Conservation (phyloP, 2,113 vertebrate species). For the Arvicanthis niloticus region DNA sequence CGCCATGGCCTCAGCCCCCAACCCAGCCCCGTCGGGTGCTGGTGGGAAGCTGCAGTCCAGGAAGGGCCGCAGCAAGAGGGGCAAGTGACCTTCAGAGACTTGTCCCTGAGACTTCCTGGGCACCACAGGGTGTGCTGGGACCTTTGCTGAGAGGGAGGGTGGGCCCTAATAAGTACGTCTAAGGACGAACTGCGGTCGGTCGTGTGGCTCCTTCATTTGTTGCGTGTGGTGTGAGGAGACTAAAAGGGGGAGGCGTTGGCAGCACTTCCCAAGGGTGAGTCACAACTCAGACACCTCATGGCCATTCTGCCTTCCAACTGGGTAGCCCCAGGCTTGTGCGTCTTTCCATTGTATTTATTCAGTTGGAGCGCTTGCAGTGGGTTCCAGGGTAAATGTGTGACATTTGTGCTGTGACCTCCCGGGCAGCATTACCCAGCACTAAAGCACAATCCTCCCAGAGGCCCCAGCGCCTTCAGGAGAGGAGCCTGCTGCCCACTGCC, state of each 20-base stretch:
- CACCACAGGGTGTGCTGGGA: conserved; percentile 32
- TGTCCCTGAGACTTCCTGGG: conserved; percentile 54
- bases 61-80: conserved; percentile 94
- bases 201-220: conserved; percentile 84
- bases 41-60: conserved; percentile 89
- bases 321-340: conserved; percentile 41
- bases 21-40: conserved; percentile 83
- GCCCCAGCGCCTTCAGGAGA: conserved; percentile 29
- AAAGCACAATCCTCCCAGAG: conserved; percentile 36
- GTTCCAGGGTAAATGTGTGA: conserved; percentile 46
- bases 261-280: conserved; percentile 71
- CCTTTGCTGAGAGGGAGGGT: conserved; percentile 61
- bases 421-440: conserved; percentile 8
- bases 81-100: conserved; percentile 88
- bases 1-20: conserved; percentile 85
- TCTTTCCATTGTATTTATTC: conserved; percentile 73
- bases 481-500: neutral
- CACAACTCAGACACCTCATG: conserved; percentile 81
- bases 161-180: conserved; percentile 54
- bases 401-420: neutral
- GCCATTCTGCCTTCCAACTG: conserved; percentile 83
- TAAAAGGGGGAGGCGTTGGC: conserved; percentile 51
- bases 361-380: conserved; percentile 60
- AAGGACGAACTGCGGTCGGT: conserved; percentile 76
- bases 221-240: conserved; percentile 12